Evolutionary conservation across 2,113 vertebrate genomes (phyloP), one percentile per base, ranked within the genome.

Genomic region (Amia ocellicauda): DNA sequence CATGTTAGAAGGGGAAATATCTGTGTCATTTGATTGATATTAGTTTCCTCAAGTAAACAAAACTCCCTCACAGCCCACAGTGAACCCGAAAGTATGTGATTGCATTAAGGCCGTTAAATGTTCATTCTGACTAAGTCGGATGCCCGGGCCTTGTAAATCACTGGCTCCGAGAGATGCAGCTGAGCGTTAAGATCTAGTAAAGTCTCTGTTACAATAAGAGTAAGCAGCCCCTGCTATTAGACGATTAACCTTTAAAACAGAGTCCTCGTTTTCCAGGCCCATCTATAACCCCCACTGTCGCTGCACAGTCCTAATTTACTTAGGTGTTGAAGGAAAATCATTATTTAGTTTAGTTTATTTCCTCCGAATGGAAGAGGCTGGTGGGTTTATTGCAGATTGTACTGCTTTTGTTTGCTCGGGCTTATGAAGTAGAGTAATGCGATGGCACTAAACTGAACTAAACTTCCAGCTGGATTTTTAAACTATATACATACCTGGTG

Each of bases 311-410:
- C 31, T 49, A 31, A 40, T 62, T 62, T 24, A 52, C 51, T 40
- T 17, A 40, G 31, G 27, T 26, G n/a, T 20, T 50, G 60, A 51
- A 62, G 60, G 45, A 50, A 43, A 62, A 50, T 63, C 31, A 42
- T 58, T 41, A 20, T 19, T 41, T 20, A 41, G 36, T 42, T 41
- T 47, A 13, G 4, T 17, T 3, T 17, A 7, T n/a, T n/a, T 36
- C 11, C 11, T 36, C 31, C 31, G 29, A 56, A 28, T 56, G 53
- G 53, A 28, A 16, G 14, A 56, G 17, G n/a, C 53, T 56, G 19
- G 29, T 28, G 53, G 53, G 26, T 56, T 56, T 56, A 29, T 56
- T 56, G 53, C 28, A 9, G 24, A 17, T 56, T 56, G 27, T 56
- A 27, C 53, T 56, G 27, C 16, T 31, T 36, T 5, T 36, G 11